phyloP scores from a whole-genome alignment of 92 coral and sea anemone species.

The Palythoa caribaeorum region DNA sequence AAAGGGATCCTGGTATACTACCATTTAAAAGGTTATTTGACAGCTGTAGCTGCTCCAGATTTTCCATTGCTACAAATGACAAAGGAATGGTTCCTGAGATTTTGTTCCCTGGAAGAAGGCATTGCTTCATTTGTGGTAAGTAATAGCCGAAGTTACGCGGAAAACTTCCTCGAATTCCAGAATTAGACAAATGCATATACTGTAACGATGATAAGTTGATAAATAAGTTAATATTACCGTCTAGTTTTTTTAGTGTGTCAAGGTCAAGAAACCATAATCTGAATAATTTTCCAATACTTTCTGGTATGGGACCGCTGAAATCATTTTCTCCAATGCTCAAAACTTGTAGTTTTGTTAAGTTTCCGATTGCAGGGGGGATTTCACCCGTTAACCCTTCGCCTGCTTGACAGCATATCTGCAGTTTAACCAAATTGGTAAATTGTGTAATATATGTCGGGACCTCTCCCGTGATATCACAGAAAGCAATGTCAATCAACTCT shows the following conservation, averaged over 20 bases:
- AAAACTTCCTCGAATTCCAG: constrained; percentile 23
- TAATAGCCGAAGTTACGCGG: constrained; percentile 11
- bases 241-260: neutral
- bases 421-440: constrained; percentile 49
- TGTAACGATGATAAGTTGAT: constrained; percentile 23
- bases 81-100: constrained; percentile 42
- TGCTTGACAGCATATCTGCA: constrained; percentile 76
- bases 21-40: constrained; percentile 35
- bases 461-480: constrained; percentile 61
- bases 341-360: constrained; percentile 24
- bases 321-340: constrained; percentile 48
- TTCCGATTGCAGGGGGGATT: constrained; percentile 12
- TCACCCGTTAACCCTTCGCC: constrained; percentile 35
- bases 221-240: neutral
- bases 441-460: constrained; percentile 25
- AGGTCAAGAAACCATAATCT: constrained; percentile 40
- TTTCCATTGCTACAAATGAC: constrained; percentile 25
- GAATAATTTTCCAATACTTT: constrained; percentile 12
- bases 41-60: constrained; percentile 30
- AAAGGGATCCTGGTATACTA: constrained; percentile 2
- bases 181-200: constrained; percentile 34
- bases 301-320: constrained; percentile 16
- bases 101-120: constrained; percentile 43
- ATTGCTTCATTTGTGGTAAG: constrained; percentile 39
- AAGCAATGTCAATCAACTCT: constrained; percentile 61